These are phyloP conservation scores for Halictus rubicundus DNA, from an alignment of 1,140 invertebrate genomes.

Conservation along the genomic window DNA sequence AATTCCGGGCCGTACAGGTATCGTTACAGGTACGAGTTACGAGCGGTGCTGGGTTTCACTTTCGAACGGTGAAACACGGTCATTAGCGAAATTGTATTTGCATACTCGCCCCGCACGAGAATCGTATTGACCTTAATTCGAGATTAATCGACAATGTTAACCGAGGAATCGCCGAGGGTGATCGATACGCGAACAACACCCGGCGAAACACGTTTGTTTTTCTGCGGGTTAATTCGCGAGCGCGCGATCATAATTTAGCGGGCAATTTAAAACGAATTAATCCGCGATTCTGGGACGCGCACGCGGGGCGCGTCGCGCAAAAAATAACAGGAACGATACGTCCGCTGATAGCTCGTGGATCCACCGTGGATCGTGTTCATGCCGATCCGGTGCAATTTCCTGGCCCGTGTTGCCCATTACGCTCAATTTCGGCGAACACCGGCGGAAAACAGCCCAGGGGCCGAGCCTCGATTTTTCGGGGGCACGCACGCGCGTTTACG, in stretches of 20 bases:
- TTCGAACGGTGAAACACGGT: neutral
- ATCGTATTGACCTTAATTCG: neutral
- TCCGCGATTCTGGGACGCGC: neutral
- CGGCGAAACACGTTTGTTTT: neutral
- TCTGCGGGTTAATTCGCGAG: neutral
- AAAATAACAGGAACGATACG: conserved; percentile 20
- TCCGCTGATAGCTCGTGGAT: neutral
- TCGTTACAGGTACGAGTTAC: conserved; percentile 18
- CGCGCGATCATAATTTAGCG: neutral
- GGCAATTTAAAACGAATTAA: conserved; percentile 3
- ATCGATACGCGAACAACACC: neutral
- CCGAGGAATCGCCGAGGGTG: neutral
- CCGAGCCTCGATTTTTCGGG: neutral
- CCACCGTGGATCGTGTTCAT: neutral
- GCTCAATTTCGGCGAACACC: conserved; percentile 13
- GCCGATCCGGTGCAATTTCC: conserved; percentile 20
- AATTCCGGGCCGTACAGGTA: conserved; percentile 8
- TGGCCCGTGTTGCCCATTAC: neutral
- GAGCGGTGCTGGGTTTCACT: neutral
- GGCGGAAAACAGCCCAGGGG: conserved; percentile 2
- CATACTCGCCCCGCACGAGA: neutral
- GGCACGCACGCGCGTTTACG: neutral
- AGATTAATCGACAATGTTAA: neutral
- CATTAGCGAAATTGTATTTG: conserved; percentile 1
- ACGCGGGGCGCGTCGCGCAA: no score